These are phyloP conservation scores for Mustela lutreola DNA, from an alignment of 2,113 vertebrate species.

Conservation along the genomic window DNA sequence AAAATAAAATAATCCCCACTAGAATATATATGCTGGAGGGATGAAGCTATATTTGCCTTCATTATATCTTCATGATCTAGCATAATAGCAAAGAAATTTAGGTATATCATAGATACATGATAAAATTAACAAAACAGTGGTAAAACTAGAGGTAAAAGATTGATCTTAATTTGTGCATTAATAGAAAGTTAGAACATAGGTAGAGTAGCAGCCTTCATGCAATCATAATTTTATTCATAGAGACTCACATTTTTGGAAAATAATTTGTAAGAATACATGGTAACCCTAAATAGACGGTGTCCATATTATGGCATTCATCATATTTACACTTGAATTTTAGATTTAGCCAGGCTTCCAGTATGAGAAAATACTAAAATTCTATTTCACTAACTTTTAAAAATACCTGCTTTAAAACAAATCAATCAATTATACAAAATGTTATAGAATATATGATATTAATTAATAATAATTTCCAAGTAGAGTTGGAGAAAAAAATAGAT, in stretches of 20 bases:
- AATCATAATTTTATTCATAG: background rate
- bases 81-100: background rate
- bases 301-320: background rate
- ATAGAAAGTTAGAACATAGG: background rate
- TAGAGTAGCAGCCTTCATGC: accelerated
- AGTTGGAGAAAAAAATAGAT: background rate
- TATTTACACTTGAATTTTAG: background rate
- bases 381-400: background rate
- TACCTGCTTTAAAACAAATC: background rate
- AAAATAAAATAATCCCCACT: background rate
- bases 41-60: background rate
- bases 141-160: background rate
- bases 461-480: background rate
- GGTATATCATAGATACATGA: background rate
- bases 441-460: background rate
- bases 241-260: background rate
- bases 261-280: background rate
- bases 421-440: background rate
- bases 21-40: background rate
- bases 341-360: background rate
- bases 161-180: background rate
- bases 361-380: background rate
- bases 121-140: background rate
- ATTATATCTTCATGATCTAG: background rate
- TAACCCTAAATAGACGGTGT: background rate